Evolutionary conservation across 2,797 vertebrate species (phyloP).

Genomic region (Amblyraja radiata): DNA sequence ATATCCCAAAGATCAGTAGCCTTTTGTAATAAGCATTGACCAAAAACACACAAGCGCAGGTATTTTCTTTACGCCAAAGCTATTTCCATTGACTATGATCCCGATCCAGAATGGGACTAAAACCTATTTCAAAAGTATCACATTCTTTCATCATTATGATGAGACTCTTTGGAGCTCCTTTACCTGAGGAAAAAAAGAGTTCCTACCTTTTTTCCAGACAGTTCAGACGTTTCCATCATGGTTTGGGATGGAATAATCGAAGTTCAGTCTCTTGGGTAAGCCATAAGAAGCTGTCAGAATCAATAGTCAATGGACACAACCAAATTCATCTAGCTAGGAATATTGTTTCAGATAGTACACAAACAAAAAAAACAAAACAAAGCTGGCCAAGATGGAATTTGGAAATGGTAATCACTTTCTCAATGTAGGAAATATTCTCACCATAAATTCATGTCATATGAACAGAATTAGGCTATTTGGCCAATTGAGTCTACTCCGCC

Average conservation of each 20-base stretch:
- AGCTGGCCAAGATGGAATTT: no score
- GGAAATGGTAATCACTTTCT: no score
- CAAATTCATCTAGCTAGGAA: neutral
- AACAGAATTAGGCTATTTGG: no score
- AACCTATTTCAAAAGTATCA: neutral
- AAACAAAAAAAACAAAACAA: neutral
- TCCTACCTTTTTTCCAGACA: neutral
- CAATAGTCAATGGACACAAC: neutral
- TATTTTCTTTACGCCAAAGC: neutral
- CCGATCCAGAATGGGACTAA: neutral
- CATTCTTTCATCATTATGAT: neutral
- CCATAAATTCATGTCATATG: no score
- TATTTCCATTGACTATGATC: neutral
- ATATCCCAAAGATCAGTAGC: neutral
- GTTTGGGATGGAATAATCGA: neutral
- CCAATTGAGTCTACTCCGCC: no score
- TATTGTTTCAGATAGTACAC: neutral
- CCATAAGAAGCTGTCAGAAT: neutral
- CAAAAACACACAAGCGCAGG: neutral
- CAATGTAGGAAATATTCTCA: no score
- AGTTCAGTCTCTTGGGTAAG: neutral
- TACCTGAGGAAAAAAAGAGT: neutral
- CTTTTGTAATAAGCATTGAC: neutral
- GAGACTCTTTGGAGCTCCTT: neutral
- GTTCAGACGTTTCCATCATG: neutral